A percentile compares a stretch with the other conserved stretches of the same genome.
Conservation (phyloP, 2,113 vertebrate genomes). For the Solea senegalensis region DNA sequence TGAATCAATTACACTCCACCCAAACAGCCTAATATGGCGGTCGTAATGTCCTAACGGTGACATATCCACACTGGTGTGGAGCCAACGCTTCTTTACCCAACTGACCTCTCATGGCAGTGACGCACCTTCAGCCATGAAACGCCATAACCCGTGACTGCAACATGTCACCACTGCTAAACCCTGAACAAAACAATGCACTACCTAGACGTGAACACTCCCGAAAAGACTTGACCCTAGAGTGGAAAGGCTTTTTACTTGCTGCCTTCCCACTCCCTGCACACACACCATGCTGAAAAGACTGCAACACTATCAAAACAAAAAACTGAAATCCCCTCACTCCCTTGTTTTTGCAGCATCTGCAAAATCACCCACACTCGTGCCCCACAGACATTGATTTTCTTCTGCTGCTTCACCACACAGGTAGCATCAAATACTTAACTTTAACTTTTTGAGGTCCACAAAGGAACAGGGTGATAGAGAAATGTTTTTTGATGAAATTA, state of each 20-base stretch:
- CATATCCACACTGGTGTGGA: constrained; percentile 10
- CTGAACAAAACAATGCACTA: constrained; percentile 31
- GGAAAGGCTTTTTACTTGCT: constrained; percentile 8
- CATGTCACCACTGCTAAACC: constrained; percentile 47
- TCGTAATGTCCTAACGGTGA: neutral
- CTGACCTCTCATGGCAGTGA: constrained; percentile 40
- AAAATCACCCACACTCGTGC: constrained; percentile 17
- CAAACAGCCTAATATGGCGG: neutral
- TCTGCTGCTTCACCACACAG: constrained; percentile 26
- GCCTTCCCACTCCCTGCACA: constrained; percentile 17
- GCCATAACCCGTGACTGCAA: constrained; percentile 24
- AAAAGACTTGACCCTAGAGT: neutral
- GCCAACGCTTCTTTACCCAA: constrained; percentile 46
- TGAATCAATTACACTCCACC: constrained; percentile 43
- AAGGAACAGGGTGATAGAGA: neutral
- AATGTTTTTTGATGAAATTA: constrained; percentile 45
- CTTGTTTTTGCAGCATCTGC: constrained; percentile 15
- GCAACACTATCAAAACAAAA: neutral
- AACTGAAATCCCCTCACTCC: constrained; percentile 30
- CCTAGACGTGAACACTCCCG: constrained; percentile 30
- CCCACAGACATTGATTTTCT: constrained; percentile 13
- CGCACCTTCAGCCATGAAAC: constrained; percentile 54
- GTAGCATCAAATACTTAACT: constrained; percentile 10
- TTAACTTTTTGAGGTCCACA: neutral
- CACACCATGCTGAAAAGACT: constrained; percentile 23